phyloP scores from a whole-genome alignment of 2,113 vertebrate genomes.

The Pseudorasbora parva region DNA sequence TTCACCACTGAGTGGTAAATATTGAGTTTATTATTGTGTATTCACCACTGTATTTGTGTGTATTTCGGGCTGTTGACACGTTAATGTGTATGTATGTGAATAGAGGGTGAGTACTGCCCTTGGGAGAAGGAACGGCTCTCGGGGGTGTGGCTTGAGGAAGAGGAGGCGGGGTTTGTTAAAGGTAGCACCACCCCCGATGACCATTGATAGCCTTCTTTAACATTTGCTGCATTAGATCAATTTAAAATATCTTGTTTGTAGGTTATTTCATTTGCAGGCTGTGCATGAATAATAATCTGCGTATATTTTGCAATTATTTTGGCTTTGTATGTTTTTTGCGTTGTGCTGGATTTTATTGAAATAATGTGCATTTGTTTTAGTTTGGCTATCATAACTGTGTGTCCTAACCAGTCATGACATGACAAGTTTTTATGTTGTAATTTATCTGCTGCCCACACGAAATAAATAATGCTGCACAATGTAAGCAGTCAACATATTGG shows the following conservation, averaged over 20 bases:
- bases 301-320: background rate
- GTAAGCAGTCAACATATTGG: background rate
- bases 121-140: constrained; percentile 84
- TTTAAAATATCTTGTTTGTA: background rate
- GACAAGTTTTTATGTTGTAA: background rate
- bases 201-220: constrained; percentile 1
- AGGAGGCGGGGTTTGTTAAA: constrained; percentile 81
- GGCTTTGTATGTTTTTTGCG: background rate
- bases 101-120: constrained; percentile 88
- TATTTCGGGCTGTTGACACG: constrained; percentile 60
- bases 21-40: constrained; percentile 15
- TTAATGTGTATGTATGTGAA: constrained; percentile 62
- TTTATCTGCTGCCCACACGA: background rate
- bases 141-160: constrained; percentile 84
- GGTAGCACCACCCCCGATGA: constrained; percentile 71
- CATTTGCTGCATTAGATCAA: constrained; percentile 9
- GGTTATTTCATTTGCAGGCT: background rate
- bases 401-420: background rate
- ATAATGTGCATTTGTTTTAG: background rate
- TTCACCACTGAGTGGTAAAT: no score
- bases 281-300: background rate
- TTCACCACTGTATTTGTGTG: constrained; percentile 35
- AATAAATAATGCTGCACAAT: background rate
- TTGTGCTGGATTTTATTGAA: background rate
- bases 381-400: background rate